A percentile compares a stretch with the other conserved stretches of the same genome.
Conservation (phyloP, 2,113 vertebrate species). For the Sporophila hypoxantha region DNA sequence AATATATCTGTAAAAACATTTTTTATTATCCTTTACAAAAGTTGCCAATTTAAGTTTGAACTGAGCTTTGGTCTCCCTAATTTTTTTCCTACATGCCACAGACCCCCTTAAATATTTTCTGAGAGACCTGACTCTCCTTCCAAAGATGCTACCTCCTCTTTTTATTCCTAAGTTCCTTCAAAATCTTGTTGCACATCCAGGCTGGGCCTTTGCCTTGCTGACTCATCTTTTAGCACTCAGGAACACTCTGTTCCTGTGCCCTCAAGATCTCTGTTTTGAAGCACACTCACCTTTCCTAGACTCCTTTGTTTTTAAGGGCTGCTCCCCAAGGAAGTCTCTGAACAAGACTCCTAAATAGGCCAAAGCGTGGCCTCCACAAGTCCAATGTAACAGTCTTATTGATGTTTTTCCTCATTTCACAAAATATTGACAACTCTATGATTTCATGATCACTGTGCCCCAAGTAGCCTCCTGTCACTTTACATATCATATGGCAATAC, state of each 20-base stretch:
- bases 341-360: too few species aligned
- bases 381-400: background rate
- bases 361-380: background rate
- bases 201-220: fast-evolving
- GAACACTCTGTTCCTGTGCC: background rate
- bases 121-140: background rate
- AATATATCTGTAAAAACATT: background rate
- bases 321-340: background rate
- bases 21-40: background rate
- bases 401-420: background rate
- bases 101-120: background rate
- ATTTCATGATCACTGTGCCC: background rate
- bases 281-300: fast-evolving
- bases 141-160: background rate
- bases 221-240: too few species aligned
- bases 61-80: background rate
- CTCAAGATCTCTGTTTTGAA: background rate
- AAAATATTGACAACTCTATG: background rate
- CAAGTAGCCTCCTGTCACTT: fast-evolving
- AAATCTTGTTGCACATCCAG: background rate
- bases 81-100: background rate
- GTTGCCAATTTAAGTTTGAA: background rate
- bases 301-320: background rate
- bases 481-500: too few species aligned
- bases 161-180: background rate